Evolutionary conservation across 2,113 vertebrate species (phyloP), one percentile per base, ranked within the genome.

Genomic region (Nanorana parkeri): DNA sequence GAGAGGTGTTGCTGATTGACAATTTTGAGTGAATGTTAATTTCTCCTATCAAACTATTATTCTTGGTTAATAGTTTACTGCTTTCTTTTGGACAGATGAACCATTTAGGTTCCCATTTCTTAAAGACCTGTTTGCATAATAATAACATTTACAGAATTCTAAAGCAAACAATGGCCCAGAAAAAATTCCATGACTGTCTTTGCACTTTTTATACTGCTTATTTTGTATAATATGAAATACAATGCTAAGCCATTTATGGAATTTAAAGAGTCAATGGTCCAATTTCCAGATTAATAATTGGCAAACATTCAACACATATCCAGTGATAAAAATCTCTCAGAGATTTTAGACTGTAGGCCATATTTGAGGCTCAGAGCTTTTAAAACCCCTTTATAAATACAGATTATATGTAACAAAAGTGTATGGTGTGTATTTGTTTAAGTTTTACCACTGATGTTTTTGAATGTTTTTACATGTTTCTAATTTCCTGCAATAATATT

Each of bases 401-500:
- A 64, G 65, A 64, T 71, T 29, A 55, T 78, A 68, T 67, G 56
- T 68, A 65, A 85, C 13, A 47, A 86, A 52, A 85, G n/a, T 28
- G 68, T n/a, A 71, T 23, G 32, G 55, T 24, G 24, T 58, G 23
- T 74, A 68, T 84, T 81, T 85, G 78, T 68, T 83, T 68, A 81
- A 74, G 79, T 81, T 80, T 21, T 82, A 54, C 76, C 81, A 60
- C 73, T 86, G 85, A 67, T 83, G 41, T n/a, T 83, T 67, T 81
- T 51, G 24, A 77, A 81, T 72, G 61, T 75, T 71, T 63, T 69
- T 67, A 60, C 60, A 80, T 67, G 55, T 78, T 63, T n/a, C 81
- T 81, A 83, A 83, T 84, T 83, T 85, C 83, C 75, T 84, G 81
- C 64, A 87, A 85, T 88, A 88, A 86, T 72, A 85, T 86, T 84